phyloP scores from a whole-genome alignment of 2,113 vertebrate species.

The Noturus placidus region DNA sequence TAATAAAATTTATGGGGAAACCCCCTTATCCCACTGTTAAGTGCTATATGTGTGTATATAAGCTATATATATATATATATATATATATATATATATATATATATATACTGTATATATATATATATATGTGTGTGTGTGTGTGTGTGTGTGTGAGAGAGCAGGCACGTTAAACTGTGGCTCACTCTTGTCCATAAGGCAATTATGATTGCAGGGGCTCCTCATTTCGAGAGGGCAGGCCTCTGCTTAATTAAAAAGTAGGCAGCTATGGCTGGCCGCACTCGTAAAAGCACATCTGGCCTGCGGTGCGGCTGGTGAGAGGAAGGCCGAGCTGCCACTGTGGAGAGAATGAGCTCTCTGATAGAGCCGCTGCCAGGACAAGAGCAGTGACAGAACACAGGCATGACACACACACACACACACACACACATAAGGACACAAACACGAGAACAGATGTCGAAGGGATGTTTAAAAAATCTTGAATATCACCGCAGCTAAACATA shows the following conservation, averaged over 20 bases:
- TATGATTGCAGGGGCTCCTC: slow-evolving; percentile 52
- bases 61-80: slow-evolving; percentile 24
- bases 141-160: slow-evolving; percentile 11
- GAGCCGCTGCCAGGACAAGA: slow-evolving; percentile 37
- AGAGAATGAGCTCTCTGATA: slow-evolving; percentile 39
- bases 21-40: slow-evolving; percentile 48
- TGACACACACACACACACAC: slow-evolving; percentile 3
- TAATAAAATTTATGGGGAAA: slow-evolving; percentile 66
- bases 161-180: slow-evolving; percentile 34
- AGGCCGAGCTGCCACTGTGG: slow-evolving; percentile 44
- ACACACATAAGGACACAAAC: slow-evolving; percentile 19
- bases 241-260: slow-evolving; percentile 53
- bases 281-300: slow-evolving; percentile 56
- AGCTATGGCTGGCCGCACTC: slow-evolving; percentile 47
- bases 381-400: slow-evolving; percentile 37
- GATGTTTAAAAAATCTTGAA: slow-evolving; percentile 28
- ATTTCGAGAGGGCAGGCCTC: slow-evolving; percentile 44
- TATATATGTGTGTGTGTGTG: not conserved
- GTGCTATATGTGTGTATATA: slow-evolving; percentile 27
- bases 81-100: slow-evolving; percentile 26
- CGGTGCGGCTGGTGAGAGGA: slow-evolving; percentile 29
- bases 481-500: slow-evolving; percentile 38
- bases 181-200: slow-evolving; percentile 35
- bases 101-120: slow-evolving; percentile 18
- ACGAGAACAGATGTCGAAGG: slow-evolving; percentile 26